Evolutionary conservation across 2,113 vertebrate species (phyloP).

Genomic region (Ciconia maguari): DNA sequence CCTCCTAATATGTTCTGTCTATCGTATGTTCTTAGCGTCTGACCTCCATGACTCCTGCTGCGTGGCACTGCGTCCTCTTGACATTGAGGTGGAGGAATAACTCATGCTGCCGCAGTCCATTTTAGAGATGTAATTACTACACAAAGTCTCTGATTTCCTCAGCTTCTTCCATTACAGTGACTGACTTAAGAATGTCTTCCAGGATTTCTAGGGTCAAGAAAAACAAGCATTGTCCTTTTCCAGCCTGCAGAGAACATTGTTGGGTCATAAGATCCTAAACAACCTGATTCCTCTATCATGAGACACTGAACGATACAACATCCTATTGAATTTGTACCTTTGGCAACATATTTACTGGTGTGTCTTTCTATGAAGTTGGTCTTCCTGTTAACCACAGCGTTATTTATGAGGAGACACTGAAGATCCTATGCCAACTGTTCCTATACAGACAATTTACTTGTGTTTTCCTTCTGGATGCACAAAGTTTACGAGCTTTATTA

Average conservation of each 20-base stretch:
- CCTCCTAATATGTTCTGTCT: not conserved
- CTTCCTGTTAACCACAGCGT: not conserved
- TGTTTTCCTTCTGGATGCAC: not conserved
- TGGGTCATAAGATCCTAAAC: slow-evolving; percentile 1
- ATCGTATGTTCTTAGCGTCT: not conserved
- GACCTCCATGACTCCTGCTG: not conserved
- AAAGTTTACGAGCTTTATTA: not conserved
- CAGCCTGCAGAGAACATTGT: not conserved
- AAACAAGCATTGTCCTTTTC: not conserved
- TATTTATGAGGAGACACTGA: not conserved
- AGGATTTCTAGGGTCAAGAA: not conserved
- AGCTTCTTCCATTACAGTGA: not conserved
- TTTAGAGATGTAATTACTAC: not conserved
- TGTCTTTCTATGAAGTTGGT: not conserved
- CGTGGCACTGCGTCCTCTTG: accelerated
- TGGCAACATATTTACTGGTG: not conserved
- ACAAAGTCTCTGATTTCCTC: not conserved
- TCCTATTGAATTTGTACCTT: slow-evolving; percentile 3
- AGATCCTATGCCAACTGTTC: not conserved
- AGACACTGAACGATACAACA: not conserved
- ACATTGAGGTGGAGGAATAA: not conserved
- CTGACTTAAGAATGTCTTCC: not conserved
- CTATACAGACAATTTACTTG: not conserved
- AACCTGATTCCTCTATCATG: not conserved
- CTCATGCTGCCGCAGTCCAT: not conserved